These are phyloP conservation scores for Pristionchus arcanus DNA, from an alignment of 2,888 invertebrate genomes.

Conservation along the genomic window DNA sequence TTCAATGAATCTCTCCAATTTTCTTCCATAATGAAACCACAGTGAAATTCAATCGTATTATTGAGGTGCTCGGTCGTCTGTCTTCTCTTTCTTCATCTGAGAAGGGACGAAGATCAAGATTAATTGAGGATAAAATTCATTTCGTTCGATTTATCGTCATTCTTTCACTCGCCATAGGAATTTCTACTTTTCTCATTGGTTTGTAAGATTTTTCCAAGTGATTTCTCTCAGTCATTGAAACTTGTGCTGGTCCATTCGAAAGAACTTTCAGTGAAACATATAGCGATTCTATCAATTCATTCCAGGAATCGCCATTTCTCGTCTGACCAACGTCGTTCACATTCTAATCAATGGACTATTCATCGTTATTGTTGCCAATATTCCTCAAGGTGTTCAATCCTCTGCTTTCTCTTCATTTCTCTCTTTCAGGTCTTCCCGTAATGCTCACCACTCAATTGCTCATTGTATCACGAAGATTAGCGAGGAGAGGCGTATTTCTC, in stretches of 20 bases:
- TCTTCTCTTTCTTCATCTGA: constrained; percentile 39
- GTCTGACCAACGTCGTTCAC: constrained; percentile 56
- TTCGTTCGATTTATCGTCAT: constrained; percentile 46
- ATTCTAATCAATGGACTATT: constrained; percentile 67
- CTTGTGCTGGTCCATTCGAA: not conserved
- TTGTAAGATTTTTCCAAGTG: not conserved
- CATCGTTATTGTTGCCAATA: constrained; percentile 62
- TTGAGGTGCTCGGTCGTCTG: constrained; percentile 50
- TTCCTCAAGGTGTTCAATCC: constrained; percentile 62
- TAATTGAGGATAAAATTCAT: constrained; percentile 13
- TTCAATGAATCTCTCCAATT: not conserved
- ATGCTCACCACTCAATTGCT: constrained; percentile 66
- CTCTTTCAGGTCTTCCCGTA: constrained; percentile 65
- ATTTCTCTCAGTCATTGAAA: not conserved
- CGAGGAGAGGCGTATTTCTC: constrained; percentile 60
- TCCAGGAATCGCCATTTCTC: constrained; percentile 54
- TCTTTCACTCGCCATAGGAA: constrained; percentile 26
- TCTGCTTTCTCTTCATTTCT: no score
- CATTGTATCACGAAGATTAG: constrained; percentile 63
- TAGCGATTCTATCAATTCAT: not conserved
- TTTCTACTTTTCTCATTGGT: constrained; percentile 53
- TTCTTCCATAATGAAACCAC: not conserved
- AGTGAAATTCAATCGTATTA: not conserved
- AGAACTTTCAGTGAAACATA: not conserved
- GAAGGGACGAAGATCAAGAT: constrained; percentile 5